Evolutionary conservation across 2,888 invertebrate species (phyloP), one percentile per base, ranked within the genome.

Genomic region (Capitulum mitella): DNA sequence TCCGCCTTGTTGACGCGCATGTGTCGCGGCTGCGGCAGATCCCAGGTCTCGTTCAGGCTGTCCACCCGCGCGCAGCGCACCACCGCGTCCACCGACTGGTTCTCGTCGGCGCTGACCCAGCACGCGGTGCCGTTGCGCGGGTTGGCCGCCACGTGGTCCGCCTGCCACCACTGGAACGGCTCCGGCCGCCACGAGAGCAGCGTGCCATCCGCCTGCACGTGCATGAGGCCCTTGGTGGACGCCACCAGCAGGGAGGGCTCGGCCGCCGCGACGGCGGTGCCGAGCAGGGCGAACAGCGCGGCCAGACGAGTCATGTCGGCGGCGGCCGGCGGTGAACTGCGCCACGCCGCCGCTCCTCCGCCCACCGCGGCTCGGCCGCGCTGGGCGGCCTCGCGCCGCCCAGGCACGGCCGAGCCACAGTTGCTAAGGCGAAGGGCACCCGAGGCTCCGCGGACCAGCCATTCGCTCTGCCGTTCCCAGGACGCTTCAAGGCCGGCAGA

Each of bases 61-160:
- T 10, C 26, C 16, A 70, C 0, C 1, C 22, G 40, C 40, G 70
- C 70, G 40, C 70, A 70, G 1, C 70, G 37, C 37, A 70, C 6
- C 37, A 40, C 12, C 5, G 29, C 70, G 5, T 6, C 19, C 40
- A 0, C 3, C 22, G 12, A 3, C 70, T 70, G 70, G 70, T 70
- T 26, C 40, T 70, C 3, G 8, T 19, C 5, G 8, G 70, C 70
- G 10, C 40, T 6, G 19, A 70, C 70, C 70, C 70, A 70, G 70
- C 70, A 70, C 40, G 40, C 40, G n/a, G 70, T 70, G 70, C 70
- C 70, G 70, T 70, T 70, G 70, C 40, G 70, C 26, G 70, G 37
- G 37, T 70, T 70, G 70, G 40, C 22, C 3, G 70, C 70, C 37
- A 40, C 40, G 40, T 70, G 70, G 19, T 5, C 26, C 0, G 6